These are phyloP conservation scores for Schizothorax lantsangensis DNA, from an alignment of 2,797 vertebrate species.

Conservation along the genomic window DNA sequence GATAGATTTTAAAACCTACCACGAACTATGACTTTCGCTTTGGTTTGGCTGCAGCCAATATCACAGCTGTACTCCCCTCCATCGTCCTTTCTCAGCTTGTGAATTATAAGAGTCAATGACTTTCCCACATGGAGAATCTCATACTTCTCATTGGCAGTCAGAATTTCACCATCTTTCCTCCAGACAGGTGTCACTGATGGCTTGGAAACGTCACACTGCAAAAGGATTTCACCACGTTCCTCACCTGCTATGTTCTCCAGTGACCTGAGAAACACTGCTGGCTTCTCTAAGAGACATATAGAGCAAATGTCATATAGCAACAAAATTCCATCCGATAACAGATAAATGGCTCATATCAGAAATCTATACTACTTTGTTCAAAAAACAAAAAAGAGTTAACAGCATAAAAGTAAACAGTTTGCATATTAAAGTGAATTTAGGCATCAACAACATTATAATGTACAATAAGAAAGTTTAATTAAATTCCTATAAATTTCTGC, in stretches of 20 bases:
- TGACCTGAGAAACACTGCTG: constrained; percentile 88
- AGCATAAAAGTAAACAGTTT: neutral
- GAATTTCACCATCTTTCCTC: constrained; percentile 84
- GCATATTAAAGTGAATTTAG: neutral
- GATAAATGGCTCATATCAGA: neutral
- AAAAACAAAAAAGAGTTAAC: neutral
- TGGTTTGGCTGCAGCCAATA: constrained; percentile 87
- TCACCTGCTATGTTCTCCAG: constrained; percentile 87
- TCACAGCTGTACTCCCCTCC: constrained; percentile 90
- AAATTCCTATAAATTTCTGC: neutral
- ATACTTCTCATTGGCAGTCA: constrained; percentile 81
- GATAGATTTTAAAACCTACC: constrained; percentile 73
- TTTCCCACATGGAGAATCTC: constrained; percentile 84
- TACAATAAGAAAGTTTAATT: neutral
- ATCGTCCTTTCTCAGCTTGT: constrained; percentile 83
- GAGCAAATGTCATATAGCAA: neutral
- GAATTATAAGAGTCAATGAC: constrained; percentile 82
- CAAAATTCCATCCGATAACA: neutral
- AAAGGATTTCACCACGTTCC: constrained; percentile 80
- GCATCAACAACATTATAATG: neutral
- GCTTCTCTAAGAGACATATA: constrained; percentile 79
- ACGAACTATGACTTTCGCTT: constrained; percentile 85
- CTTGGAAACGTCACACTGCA: constrained; percentile 91
- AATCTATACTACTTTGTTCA: neutral
- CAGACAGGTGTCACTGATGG: constrained; percentile 86